Evolutionary conservation across 2,113 vertebrate species (phyloP).

Genomic region (Gallinago jamesoni): DNA sequence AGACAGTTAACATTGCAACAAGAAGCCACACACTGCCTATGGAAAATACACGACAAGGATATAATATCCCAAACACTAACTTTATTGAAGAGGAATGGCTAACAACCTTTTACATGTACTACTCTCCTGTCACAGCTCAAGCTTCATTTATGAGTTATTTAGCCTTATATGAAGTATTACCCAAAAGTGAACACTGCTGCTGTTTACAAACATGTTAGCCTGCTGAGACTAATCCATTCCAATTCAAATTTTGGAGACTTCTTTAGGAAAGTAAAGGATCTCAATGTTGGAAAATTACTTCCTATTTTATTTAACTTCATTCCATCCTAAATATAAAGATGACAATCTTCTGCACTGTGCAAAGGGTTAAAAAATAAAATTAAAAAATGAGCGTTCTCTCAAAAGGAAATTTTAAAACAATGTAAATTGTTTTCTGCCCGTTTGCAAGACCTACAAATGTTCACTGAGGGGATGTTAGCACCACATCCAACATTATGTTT

Average conservation of each 20-base stretch:
- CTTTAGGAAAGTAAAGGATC: not conserved
- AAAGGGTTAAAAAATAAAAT: not conserved
- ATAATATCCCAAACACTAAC: not conserved
- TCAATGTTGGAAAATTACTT: not conserved
- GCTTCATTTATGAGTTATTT: not conserved
- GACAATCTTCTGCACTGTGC: not conserved
- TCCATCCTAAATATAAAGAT: not conserved
- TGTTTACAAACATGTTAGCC: not conserved
- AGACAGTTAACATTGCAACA: not conserved
- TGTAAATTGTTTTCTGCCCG: not conserved
- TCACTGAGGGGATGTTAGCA: not conserved
- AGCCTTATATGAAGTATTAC: not conserved
- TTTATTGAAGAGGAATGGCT: not conserved
- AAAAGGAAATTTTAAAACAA: not conserved
- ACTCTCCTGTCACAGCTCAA: not conserved
- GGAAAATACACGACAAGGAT: not conserved
- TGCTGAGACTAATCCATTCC: not conserved
- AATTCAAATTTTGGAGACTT: not conserved
- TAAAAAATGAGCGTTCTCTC: rapidly evolving
- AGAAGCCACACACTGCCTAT: not conserved
- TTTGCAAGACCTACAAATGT: not conserved
- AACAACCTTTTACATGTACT: not conserved
- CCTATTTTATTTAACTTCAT: not conserved
- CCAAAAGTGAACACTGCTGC: not conserved
- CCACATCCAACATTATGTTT: not conserved